A percentile compares a stretch with the other conserved stretches of the same genome.
Conservation (phyloP, 2,113 vertebrate species). For the Oenanthe melanoleuca region DNA sequence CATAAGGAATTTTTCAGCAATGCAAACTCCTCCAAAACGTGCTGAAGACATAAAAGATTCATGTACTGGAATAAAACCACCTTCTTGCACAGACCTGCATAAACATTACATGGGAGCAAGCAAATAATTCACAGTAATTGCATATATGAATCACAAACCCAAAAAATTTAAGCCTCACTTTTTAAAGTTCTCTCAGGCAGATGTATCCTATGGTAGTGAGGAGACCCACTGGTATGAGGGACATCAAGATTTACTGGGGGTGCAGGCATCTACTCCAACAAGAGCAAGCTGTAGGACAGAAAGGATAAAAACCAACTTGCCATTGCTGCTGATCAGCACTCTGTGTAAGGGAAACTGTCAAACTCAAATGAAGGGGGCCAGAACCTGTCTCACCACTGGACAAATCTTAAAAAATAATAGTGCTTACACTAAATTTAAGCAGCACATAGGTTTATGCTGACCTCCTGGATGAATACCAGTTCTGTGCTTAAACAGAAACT, state of each 20-base stretch:
- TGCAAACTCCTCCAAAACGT: background rate
- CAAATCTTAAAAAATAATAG: background rate
- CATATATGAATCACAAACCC: background rate
- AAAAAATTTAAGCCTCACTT: background rate
- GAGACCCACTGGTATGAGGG: background rate
- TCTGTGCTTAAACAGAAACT: background rate
- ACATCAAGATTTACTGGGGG: background rate
- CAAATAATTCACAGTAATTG: background rate
- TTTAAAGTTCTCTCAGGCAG: background rate
- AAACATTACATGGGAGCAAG: background rate
- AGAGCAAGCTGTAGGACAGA: background rate
- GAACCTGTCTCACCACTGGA: background rate
- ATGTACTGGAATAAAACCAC: background rate
- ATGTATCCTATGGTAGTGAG: fast-evolving
- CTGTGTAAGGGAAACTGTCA: background rate
- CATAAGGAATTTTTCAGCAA: background rate
- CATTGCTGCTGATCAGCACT: background rate
- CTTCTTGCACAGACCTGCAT: background rate
- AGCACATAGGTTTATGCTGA: background rate
- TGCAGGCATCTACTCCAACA: background rate
- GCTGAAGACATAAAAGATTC: background rate
- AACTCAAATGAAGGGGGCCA: background rate
- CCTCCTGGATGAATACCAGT: background rate
- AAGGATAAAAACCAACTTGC: background rate
- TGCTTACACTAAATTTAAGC: background rate